Evolutionary conservation across 2,113 vertebrate species (phyloP).

Genomic region (Trachemys scripta): DNA sequence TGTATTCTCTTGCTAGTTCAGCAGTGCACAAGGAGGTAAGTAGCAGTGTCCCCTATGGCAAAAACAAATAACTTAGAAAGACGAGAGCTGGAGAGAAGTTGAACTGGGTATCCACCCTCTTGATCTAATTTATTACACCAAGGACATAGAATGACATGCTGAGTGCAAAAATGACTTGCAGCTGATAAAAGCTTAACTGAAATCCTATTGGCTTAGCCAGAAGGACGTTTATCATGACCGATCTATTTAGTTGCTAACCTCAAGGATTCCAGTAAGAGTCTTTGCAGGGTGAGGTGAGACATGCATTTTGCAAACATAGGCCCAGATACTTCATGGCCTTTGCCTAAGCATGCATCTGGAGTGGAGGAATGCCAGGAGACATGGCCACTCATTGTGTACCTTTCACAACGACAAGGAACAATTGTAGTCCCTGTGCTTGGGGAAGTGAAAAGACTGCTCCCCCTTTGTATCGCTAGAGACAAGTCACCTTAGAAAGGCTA

Average conservation of each 20-base stretch:
- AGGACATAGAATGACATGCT: conserved; percentile 52
- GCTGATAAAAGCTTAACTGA: conserved; percentile 55
- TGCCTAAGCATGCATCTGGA: background rate
- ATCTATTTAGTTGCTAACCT: conserved; percentile 27
- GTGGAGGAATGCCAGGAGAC: conserved; percentile 8
- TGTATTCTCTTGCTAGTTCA: conserved; percentile 20
- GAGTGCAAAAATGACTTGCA: conserved; percentile 65
- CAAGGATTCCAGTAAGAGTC: background rate
- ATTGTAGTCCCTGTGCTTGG: conserved; percentile 1
- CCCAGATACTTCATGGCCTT: background rate
- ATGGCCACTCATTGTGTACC: background rate
- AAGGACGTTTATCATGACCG: conserved; percentile 38
- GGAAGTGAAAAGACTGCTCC: background rate
- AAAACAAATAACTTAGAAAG: conserved; percentile 69
- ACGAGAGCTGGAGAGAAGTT: conserved; percentile 50
- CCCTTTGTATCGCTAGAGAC: background rate
- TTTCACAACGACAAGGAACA: conserved; percentile 29
- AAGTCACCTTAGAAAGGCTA: background rate
- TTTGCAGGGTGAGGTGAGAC: background rate
- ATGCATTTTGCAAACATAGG: conserved; percentile 5
- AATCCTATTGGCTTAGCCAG: conserved; percentile 47
- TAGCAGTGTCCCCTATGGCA: conserved; percentile 67
- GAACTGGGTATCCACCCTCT: conserved; percentile 48
- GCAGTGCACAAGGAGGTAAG: conserved; percentile 20
- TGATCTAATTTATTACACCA: conserved; percentile 70